These are phyloP conservation scores for Leptarthrus brevirostris DNA, from an alignment of 2,888 invertebrate species.

Conservation along the genomic window DNA sequence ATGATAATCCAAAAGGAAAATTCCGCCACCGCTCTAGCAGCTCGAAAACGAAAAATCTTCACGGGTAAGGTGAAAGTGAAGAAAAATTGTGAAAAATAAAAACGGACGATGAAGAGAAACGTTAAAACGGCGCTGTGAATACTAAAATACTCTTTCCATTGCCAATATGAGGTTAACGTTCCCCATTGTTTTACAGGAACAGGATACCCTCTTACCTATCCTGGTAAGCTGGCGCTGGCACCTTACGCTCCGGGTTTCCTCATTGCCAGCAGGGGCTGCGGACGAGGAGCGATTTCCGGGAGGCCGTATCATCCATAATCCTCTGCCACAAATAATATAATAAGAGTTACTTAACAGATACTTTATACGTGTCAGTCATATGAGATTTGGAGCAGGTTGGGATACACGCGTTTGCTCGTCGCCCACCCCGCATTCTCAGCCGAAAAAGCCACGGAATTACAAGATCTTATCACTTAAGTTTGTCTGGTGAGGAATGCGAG, in stretches of 20 bases:
- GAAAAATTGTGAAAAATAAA: conserved; percentile 48
- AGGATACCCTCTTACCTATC: not conserved
- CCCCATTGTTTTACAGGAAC: conserved; percentile 33
- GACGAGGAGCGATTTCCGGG: conserved; percentile 33
- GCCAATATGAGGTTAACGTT: not conserved
- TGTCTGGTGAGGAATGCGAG: conserved; percentile 24
- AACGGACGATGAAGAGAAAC: conserved; percentile 44
- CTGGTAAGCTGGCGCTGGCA: not conserved
- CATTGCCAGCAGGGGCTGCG: not conserved
- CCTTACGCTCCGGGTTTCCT: conserved; percentile 14
- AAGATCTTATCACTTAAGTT: conserved; percentile 42
- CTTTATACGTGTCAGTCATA: conserved; percentile 50
- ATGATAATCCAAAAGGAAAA: conserved; percentile 41
- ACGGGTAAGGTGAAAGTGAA: conserved; percentile 42
- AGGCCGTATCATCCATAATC: conserved; percentile 50
- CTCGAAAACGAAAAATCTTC: conserved; percentile 19
- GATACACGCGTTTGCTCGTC: not conserved
- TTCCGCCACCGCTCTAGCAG: not conserved
- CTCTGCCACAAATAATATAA: conserved; percentile 50
- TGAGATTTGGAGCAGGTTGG: conserved; percentile 38
- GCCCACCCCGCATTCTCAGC: not conserved
- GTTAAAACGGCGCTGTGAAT: conserved; percentile 37
- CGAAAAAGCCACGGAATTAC: conserved; percentile 37
- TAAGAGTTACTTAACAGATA: conserved; percentile 51
- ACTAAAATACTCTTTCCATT: conserved; percentile 31